Conservation (phyloP, 92 coral and sea anemone genomes). For the Epizoanthus stellaris region DNA sequence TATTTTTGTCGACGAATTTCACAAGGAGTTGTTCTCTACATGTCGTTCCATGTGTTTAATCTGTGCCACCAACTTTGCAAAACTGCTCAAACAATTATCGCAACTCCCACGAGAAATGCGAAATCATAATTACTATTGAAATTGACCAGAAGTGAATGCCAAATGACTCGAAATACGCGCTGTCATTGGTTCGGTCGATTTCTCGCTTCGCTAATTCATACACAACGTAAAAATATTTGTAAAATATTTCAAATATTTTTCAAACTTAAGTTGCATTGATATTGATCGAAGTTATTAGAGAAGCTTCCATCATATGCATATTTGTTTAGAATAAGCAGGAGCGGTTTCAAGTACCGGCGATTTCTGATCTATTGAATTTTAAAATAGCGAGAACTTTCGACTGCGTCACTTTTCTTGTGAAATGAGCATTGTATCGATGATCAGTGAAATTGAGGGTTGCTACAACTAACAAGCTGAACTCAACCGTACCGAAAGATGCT, state of each 20-base stretch:
- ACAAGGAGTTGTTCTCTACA: neutral
- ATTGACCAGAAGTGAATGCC: conserved; percentile 6
- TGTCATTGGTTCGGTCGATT: conserved; percentile 64
- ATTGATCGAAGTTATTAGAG: neutral
- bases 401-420: too few species aligned
- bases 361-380: neutral
- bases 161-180: neutral
- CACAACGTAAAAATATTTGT: neutral
- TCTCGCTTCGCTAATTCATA: conserved; percentile 59
- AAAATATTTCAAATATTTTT: conserved; percentile 25
- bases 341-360: neutral
- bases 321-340: neutral
- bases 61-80: neutral
- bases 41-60: neutral
- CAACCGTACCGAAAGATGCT: too few species aligned
- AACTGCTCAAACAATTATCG: neutral
- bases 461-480: too few species aligned
- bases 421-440: too few species aligned
- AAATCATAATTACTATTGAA: neutral
- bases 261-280: neutral
- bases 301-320: neutral
- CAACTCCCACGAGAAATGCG: conserved; percentile 31
- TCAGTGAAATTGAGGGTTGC: too few species aligned
- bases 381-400: too few species aligned
- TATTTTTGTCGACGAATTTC: neutral